Percentiles rank a stretch among this genome's conserved stretches.
phyloP scores from a whole-genome alignment of 2,888 invertebrate genomes.

The Pemphredon lugubris region DNA sequence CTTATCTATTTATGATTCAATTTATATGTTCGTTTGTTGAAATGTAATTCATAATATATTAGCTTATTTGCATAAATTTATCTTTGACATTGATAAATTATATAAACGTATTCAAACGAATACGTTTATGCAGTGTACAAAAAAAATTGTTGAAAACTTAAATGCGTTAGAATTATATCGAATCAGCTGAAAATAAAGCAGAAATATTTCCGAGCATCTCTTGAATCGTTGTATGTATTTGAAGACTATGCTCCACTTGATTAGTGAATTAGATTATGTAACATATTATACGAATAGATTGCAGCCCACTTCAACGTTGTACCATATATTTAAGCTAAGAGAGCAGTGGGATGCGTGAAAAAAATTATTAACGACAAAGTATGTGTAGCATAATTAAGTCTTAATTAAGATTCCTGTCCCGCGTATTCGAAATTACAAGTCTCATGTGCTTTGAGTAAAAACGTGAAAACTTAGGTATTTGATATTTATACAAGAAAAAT shows the following conservation, averaged over 20 bases:
- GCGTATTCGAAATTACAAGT: constrained; percentile 13
- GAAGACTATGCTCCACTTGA: constrained; percentile 53
- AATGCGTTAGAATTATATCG: constrained; percentile 25
- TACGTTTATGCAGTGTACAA: constrained; percentile 25
- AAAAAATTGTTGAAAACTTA: constrained; percentile 13
- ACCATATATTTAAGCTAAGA: constrained; percentile 59
- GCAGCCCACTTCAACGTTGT: constrained; percentile 66
- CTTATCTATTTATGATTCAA: constrained; percentile 32
- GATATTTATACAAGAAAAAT: neutral
- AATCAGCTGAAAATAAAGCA: neutral
- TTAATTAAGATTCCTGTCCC: constrained; percentile 42
- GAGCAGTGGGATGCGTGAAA: constrained; percentile 64
- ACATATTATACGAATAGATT: constrained; percentile 42
- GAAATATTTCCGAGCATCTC: neutral
- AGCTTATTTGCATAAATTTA: constrained; percentile 18
- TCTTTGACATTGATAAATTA: constrained; percentile 22
- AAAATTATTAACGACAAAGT: constrained; percentile 31
- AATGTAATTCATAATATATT: constrained; percentile 32
- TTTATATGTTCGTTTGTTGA: constrained; percentile 25
- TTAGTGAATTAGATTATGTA: constrained; percentile 50
- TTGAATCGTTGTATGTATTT: constrained; percentile 12
- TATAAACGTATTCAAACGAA: constrained; percentile 16
- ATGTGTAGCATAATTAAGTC: constrained; percentile 46
- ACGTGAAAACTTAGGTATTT: neutral
- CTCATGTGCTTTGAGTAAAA: neutral